These are phyloP conservation scores for Glaucomys volans DNA, from an alignment of 2,113 vertebrate species.

Conservation along the genomic window DNA sequence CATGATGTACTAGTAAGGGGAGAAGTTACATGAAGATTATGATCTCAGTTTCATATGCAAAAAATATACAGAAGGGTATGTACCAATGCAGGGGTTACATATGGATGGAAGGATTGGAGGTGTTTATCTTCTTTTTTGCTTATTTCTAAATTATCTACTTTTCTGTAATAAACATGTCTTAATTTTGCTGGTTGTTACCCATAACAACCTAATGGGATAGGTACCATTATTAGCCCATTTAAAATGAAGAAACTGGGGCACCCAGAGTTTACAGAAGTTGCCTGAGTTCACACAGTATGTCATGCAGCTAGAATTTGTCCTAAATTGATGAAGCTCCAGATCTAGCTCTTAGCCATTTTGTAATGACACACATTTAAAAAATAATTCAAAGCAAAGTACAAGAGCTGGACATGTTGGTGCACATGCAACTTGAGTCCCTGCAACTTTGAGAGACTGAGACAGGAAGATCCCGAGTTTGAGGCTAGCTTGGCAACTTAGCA, in stretches of 20 bases:
- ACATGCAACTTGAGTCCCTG: no score
- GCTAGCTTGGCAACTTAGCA: no score
- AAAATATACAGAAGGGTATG: not conserved
- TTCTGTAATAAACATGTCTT: not conserved
- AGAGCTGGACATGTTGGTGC: no score
- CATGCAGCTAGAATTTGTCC: not conserved
- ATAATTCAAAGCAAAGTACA: conserved; percentile 28
- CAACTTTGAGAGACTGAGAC: no score
- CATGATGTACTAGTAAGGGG: not conserved
- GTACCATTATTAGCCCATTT: not conserved
- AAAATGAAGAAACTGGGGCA: conserved; percentile 10
- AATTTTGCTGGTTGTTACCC: not conserved
- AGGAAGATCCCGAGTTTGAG: no score
- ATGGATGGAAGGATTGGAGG: not conserved
- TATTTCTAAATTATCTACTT: not conserved
- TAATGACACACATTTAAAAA: conserved; percentile 18
- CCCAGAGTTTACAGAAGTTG: not conserved
- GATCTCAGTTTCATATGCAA: not conserved
- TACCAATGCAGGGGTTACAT: not conserved
- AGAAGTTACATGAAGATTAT: conserved; percentile 3
- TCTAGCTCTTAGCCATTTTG: not conserved
- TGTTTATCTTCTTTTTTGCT: not conserved
- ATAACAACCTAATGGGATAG: not conserved
- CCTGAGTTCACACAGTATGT: not conserved
- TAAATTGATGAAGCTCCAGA: conserved; percentile 15